These are phyloP conservation scores for Esperia sulphurella DNA, from an alignment of 2,888 invertebrate species.

Conservation along the genomic window DNA sequence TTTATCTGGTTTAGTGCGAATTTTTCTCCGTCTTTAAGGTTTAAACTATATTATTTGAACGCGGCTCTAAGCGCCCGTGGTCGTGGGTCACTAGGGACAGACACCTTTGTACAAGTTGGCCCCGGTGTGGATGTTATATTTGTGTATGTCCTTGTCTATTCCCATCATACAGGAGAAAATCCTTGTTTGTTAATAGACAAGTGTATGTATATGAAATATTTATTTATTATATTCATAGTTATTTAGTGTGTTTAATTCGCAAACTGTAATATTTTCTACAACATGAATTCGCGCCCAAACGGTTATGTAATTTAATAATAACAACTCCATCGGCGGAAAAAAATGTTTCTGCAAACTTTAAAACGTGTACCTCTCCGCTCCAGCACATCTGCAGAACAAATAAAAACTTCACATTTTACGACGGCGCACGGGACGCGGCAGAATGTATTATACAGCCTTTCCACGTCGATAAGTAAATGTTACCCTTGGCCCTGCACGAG, in stretches of 20 bases:
- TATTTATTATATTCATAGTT: too few relatives aligned
- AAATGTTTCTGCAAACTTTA: conserved; percentile 38
- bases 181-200: too few relatives aligned
- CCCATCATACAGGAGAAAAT: too few relatives aligned
- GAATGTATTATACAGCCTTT: conserved; percentile 66
- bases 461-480: conserved; percentile 73
- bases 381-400: conserved; percentile 40
- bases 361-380: conserved; percentile 29
- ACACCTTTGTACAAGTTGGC: too few relatives aligned
- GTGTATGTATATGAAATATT: too few relatives aligned
- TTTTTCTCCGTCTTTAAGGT: too few relatives aligned
- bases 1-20: too few relatives aligned
- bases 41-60: too few relatives aligned
- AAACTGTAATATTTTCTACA: neutral
- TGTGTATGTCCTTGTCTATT: too few relatives aligned
- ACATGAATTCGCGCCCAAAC: neutral
- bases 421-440: conserved; percentile 38
- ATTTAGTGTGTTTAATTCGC: neutral
- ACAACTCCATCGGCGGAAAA: conserved; percentile 2
- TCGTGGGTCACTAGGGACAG: too few relatives aligned
- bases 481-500: conserved; percentile 58
- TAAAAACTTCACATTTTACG: conserved; percentile 49
- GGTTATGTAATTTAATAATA: neutral
- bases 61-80: too few relatives aligned
- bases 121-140: too few relatives aligned